Percentiles rank a stretch among this genome's conserved stretches.
Evolutionary conservation across 2,888 invertebrate species (phyloP).

Genomic region (Metellina segmentata): DNA sequence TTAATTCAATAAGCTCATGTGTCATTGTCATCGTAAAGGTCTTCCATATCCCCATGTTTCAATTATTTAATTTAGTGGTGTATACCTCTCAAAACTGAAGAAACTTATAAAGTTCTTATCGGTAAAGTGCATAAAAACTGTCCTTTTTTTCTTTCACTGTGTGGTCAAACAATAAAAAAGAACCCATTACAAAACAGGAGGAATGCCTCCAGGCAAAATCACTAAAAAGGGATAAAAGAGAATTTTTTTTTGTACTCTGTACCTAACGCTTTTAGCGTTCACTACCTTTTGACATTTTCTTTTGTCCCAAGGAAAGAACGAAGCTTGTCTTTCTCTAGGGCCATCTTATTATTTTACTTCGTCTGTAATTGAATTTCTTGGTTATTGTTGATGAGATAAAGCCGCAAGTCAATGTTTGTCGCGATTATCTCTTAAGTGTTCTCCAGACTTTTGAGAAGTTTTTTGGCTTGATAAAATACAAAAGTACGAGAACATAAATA

Average conservation of each 20-base stretch:
- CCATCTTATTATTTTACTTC: background rate
- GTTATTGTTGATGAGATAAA: background rate
- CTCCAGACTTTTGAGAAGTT: background rate
- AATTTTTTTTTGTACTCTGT: background rate
- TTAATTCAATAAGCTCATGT: no score
- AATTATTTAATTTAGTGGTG: background rate
- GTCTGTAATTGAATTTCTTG: background rate
- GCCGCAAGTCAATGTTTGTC: background rate
- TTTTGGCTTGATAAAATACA: background rate
- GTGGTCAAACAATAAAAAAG: background rate
- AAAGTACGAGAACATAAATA: no score
- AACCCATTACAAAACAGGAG: background rate
- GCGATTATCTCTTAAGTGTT: background rate
- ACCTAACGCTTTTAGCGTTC: background rate
- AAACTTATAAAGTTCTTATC: background rate
- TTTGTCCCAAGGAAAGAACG: background rate
- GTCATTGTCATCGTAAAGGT: no score
- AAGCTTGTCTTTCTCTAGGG: background rate
- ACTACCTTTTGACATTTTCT: background rate
- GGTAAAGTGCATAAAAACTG: background rate
- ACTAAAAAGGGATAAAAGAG: background rate
- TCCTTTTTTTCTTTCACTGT: background rate
- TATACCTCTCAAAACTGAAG: background rate
- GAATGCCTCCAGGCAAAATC: background rate
- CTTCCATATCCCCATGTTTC: background rate